These are phyloP conservation scores for Chrysopa pallens DNA, from an alignment of 1,140 invertebrate species.

Conservation along the genomic window DNA sequence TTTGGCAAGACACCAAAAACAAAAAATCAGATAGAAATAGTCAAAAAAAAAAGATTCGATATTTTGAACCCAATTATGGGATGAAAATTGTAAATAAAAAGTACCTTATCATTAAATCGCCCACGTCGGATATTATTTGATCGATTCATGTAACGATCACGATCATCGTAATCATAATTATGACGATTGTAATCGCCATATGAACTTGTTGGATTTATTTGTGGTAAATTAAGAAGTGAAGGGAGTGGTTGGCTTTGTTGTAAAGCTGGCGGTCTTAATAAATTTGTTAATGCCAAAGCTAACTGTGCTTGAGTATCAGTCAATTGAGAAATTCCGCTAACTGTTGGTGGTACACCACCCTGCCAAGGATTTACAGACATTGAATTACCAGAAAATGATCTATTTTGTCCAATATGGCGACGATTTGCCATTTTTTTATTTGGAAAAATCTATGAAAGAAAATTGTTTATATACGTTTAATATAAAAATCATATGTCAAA, in stretches of 20 bases:
- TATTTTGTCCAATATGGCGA: no score
- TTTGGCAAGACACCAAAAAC: not conserved
- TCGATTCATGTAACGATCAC: not conserved
- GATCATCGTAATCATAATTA: not conserved
- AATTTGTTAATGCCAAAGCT: constrained; percentile 1
- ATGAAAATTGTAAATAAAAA: no score
- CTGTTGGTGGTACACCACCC: not conserved
- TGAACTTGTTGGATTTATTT: not conserved
- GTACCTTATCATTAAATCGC: no score
- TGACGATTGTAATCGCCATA: not conserved
- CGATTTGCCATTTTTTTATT: no score
- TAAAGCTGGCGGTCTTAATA: not conserved
- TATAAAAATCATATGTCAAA: no score
- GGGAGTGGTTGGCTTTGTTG: not conserved
- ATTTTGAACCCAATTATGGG: no score
- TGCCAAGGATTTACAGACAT: constrained; percentile 2
- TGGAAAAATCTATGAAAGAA: no score
- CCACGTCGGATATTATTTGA: not conserved
- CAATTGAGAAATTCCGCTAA: not conserved
- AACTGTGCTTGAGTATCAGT: constrained; percentile 1
- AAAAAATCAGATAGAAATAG: not conserved
- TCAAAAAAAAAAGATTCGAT: not conserved
- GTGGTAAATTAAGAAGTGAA: not conserved
- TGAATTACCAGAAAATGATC: no score
- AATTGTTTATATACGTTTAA: no score